Evolutionary conservation across 2,888 invertebrate genomes (phyloP).

Genomic region (Cephus spinipes): DNA sequence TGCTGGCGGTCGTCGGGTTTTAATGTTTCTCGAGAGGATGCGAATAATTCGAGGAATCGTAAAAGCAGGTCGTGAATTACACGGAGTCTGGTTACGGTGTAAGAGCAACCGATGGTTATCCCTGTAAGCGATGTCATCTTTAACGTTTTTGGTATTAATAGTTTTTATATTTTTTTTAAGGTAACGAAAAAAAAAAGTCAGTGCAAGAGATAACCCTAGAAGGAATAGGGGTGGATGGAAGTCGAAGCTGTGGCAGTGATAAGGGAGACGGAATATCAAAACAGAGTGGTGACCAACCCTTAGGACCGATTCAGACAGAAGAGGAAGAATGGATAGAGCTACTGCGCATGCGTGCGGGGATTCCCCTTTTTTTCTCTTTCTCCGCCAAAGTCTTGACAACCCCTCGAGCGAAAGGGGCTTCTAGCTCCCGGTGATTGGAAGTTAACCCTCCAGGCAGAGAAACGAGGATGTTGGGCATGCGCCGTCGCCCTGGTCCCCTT

Average conservation of each 20-base stretch:
- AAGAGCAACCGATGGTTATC: neutral
- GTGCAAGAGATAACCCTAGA: neutral
- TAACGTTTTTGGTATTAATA: neutral
- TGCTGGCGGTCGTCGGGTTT: no score
- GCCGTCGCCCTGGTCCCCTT: conserved; percentile 53
- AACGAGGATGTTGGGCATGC: conserved; percentile 53
- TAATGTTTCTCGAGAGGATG: neutral
- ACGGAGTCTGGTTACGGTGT: neutral
- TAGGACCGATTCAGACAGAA: neutral
- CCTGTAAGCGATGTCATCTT: neutral
- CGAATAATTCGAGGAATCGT: neutral
- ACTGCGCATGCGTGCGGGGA: conserved; percentile 15
- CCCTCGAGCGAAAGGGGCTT: conserved; percentile 50
- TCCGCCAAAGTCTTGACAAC: conserved; percentile 45
- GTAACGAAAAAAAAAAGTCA: neutral
- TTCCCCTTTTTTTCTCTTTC: conserved; percentile 27
- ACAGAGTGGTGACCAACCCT: neutral
- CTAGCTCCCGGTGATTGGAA: conserved; percentile 67
- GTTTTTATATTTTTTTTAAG: neutral
- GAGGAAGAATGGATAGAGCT: neutral
- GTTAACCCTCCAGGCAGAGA: conserved; percentile 62
- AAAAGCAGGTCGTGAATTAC: neutral
- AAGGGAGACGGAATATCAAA: neutral
- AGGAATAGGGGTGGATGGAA: neutral
- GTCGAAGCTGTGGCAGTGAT: neutral